Base-by-base conservation (phyloP, 2,888 invertebrate genomes). In the Carcina quercana region DNA sequence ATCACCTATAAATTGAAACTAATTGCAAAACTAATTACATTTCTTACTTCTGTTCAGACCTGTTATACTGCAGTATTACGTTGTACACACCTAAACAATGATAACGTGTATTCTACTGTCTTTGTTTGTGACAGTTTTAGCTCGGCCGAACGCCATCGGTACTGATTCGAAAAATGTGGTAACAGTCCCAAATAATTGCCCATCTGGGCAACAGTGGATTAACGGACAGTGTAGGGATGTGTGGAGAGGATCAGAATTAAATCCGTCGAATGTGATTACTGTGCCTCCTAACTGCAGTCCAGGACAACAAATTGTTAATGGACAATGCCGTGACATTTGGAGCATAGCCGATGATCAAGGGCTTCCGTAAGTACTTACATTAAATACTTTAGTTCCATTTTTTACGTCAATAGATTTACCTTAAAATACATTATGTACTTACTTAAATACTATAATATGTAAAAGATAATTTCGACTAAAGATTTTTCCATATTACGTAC, bases 21-120 rank as follows among this genome's bases (percentile, higher is more conserved):
- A 38, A 14, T 22, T 42, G 47, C 57, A 45, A 57, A 53, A 45
- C 35, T 48, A 53, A 53, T 57, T 51, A 58, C 37, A 44, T 45
- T 47, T 43, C 34, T 31, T 32, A 20, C 41, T 35, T 45, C 15
- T 30, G 13, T 21, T 7, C 17, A 14, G n/a, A n/a, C n/a, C n/a
- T n/a, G n/a, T n/a, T 5, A 29, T 3, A 25, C 8, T 25, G n/a
- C 11, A 10, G 3, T n/a, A 27, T 15, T 27, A n/a, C 25, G 25
- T 25, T 25, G 12, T 10, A 13, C 3, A 30, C 5, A 11, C 10
- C 10, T 17, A 13, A 15, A 30, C 11, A 38, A 48, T 50, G 42
- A 27, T 48, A 25, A 14, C 37, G 25, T 26, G 43, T 28, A 5
- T 42, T 28, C 14, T 30, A 4, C 13, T 34, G 22, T 14, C 21